Evolutionary conservation across 2,113 vertebrate genomes (phyloP).

Genomic region (Delphinus delphis): DNA sequence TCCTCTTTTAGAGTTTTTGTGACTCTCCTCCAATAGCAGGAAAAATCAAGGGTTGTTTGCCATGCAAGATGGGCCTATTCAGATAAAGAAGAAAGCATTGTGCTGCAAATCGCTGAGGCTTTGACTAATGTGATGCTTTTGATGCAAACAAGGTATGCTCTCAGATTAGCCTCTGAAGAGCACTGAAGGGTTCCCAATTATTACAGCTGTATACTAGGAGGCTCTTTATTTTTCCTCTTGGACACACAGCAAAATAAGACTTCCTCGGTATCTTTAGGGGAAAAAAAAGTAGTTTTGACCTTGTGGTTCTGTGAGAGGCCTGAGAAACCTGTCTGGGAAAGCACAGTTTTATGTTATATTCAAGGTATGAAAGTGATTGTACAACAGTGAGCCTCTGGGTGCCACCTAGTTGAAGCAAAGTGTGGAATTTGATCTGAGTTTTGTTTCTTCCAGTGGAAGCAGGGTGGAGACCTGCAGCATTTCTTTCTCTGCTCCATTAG

Average conservation of each 20-base stretch:
- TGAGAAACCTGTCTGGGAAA: not conserved
- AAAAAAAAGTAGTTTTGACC: not conserved
- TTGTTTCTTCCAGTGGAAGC: not conserved
- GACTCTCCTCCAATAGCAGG: not conserved
- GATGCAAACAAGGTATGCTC: not conserved
- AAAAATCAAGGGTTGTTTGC: not conserved
- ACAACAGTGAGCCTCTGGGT: not conserved
- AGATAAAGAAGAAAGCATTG: conserved; percentile 32
- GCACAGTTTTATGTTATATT: not conserved
- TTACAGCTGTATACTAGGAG: not conserved
- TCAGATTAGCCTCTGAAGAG: not conserved
- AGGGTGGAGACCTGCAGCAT: not conserved
- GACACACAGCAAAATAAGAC: not conserved
- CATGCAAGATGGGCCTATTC: not conserved
- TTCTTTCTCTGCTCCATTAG: conserved; percentile 22
- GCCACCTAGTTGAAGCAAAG: conserved; percentile 10
- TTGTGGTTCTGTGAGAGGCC: not conserved
- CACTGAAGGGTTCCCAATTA: not conserved
- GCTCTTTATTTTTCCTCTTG: conserved; percentile 9
- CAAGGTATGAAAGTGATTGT: not conserved
- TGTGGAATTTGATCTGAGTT: conserved; percentile 9
- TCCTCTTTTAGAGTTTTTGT: not conserved
- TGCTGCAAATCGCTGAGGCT: not conserved
- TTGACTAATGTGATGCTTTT: conserved; percentile 44
- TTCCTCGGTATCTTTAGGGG: not conserved